Evolutionary conservation across 2,888 invertebrate genomes (phyloP).

Genomic region (Blastobasis adustella): DNA sequence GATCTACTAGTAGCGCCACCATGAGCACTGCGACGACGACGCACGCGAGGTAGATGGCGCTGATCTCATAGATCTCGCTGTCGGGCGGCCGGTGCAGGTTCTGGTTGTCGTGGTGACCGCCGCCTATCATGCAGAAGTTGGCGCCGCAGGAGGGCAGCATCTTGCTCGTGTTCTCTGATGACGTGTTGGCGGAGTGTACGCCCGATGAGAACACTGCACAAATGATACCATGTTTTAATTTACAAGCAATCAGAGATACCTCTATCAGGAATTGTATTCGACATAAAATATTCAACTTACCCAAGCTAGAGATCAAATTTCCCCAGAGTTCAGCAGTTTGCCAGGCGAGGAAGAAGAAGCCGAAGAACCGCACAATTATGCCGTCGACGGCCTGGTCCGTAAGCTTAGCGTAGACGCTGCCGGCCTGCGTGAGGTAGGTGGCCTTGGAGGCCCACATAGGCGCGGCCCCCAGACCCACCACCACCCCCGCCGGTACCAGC

Average conservation of each 20-base stretch:
- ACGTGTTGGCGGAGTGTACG: constrained; percentile 75
- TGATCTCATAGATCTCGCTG: constrained; percentile 90
- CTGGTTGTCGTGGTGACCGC: constrained; percentile 78
- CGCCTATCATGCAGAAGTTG: constrained; percentile 85
- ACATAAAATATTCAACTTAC: constrained; percentile 63
- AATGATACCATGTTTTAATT: constrained; percentile 3
- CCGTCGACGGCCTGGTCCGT: constrained; percentile 92
- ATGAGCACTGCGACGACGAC: constrained; percentile 89
- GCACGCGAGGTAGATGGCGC: constrained; percentile 91
- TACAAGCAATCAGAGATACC: too few relatives aligned
- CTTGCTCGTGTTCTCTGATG: constrained; percentile 57
- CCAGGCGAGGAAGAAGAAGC: constrained; percentile 98
- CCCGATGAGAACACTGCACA: constrained; percentile 84
- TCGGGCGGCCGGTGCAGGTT: constrained; percentile 88
- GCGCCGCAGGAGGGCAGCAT: constrained; percentile 82
- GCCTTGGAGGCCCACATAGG: constrained; percentile 99
- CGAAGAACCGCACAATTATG: constrained; percentile 97
- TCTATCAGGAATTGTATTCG: too few relatives aligned
- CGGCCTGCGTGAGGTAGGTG: constrained; percentile 95
- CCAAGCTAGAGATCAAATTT: constrained; percentile 94
- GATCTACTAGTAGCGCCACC: constrained; percentile 92
- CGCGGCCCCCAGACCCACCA: constrained; percentile 96
- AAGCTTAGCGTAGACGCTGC: constrained; percentile 86
- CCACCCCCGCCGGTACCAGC: constrained; percentile 92
- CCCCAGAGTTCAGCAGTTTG: constrained; percentile 98